phyloP scores from a whole-genome alignment of 2,888 invertebrate species.

The Andrena bucephala region DNA sequence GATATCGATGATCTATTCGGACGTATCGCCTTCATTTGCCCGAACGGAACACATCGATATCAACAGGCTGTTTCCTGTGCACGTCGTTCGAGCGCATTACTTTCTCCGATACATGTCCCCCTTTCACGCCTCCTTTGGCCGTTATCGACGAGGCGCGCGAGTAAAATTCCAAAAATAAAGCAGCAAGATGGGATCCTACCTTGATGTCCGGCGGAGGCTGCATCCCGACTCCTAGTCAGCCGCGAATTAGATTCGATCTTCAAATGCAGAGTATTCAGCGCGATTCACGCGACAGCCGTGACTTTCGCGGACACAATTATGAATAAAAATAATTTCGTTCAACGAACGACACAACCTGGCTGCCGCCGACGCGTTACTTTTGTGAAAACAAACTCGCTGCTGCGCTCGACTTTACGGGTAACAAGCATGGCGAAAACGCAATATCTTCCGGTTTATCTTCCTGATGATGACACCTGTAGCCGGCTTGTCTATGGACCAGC shows the following conservation, averaged over 20 bases:
- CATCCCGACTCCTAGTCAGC: neutral
- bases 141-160: neutral
- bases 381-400: neutral
- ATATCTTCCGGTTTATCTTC: slow-evolving; percentile 11
- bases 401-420: too few relatives aligned
- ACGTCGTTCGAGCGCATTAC: too few relatives aligned
- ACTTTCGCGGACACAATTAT: neutral
- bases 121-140: neutral
- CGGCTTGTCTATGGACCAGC: too few relatives aligned
- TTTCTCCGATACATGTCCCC: neutral
- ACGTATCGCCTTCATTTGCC: neutral
- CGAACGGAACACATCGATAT: neutral
- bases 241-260: slow-evolving; percentile 8
- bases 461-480: neutral
- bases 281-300: neutral
- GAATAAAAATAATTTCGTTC: neutral
- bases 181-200: slow-evolving; percentile 12
- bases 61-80: neutral
- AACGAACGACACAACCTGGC: neutral
- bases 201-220: slow-evolving; percentile 6
- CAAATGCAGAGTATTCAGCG: neutral
- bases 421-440: neutral
- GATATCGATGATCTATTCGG: slow-evolving; percentile 3
- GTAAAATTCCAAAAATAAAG: neutral
- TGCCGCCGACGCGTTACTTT: neutral